Conservation (phyloP, 1,140 invertebrate species). For the Diorhabda sublineata region DNA sequence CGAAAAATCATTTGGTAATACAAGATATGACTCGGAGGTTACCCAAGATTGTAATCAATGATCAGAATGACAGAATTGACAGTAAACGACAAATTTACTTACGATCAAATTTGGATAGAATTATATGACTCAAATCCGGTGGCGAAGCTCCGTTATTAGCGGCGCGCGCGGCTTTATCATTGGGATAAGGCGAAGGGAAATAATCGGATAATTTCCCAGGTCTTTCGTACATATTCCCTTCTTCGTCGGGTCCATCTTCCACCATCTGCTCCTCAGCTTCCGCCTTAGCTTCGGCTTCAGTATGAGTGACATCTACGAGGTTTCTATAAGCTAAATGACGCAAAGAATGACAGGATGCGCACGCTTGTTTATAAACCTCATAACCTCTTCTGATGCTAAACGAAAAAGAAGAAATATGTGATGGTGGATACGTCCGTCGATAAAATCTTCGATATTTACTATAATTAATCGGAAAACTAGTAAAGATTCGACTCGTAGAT, state of each 20-base stretch:
- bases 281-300: constrained; percentile 90
- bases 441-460: constrained; percentile 10
- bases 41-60: too few species aligned
- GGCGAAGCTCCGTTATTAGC: constrained; percentile 94
- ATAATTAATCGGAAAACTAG: neutral
- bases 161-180: constrained; percentile 85
- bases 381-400: constrained; percentile 85
- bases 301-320: constrained; percentile 84
- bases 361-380: constrained; percentile 99
- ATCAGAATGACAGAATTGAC: neutral
- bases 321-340: constrained; percentile 89
- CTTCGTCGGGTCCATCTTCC: constrained; percentile 92
- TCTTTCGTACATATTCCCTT: constrained; percentile 85
- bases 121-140: constrained; percentile 92
- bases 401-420: neutral
- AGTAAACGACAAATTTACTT: constrained; percentile 11
- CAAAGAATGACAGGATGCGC: constrained; percentile 96
- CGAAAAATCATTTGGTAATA: too few species aligned
- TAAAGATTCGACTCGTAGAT: neutral
- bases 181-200: constrained; percentile 88
- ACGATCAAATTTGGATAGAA: constrained; percentile 82
- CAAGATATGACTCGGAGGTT: too few species aligned
- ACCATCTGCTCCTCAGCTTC: constrained; percentile 86
- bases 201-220: constrained; percentile 93
- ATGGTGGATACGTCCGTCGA: neutral